Percentiles rank a stretch among this genome's conserved stretches.
Evolutionary conservation across 2,888 invertebrate species (phyloP).

Genomic region (Schizotus pectinicornis): DNA sequence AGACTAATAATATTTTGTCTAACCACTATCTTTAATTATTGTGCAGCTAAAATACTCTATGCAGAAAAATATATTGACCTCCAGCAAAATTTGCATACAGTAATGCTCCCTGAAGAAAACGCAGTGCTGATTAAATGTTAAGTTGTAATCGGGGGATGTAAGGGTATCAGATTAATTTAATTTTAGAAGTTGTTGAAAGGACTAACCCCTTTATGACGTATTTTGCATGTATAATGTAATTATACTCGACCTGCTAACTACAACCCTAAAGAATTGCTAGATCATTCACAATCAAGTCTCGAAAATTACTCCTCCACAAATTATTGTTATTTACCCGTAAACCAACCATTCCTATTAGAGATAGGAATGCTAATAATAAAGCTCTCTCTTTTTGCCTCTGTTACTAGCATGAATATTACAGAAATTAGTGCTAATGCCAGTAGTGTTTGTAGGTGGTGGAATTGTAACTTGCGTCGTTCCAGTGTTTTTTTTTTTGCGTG

Average conservation of each 20-base stretch:
- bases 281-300: slow-evolving; percentile 3
- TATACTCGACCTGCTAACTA: slow-evolving; percentile 11
- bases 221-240: slow-evolving; percentile 31
- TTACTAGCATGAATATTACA: no score
- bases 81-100: not conserved
- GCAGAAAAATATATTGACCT: no score
- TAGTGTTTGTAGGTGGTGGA: no score
- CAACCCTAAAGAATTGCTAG: slow-evolving; percentile 8
- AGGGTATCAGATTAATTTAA: slow-evolving; percentile 35
- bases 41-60: no score
- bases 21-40: no score
- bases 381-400: no score
- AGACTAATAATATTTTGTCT: no score
- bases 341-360: no score
- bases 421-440: no score
- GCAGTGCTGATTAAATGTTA: slow-evolving; percentile 6
- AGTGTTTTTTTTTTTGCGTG: slow-evolving; percentile 3
- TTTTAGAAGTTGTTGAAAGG: slow-evolving; percentile 31
- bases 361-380: no score
- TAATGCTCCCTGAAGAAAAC: not conserved
- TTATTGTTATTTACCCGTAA: not conserved
- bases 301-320: slow-evolving; percentile 8
- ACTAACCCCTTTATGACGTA: slow-evolving; percentile 25
- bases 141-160: slow-evolving; percentile 25
- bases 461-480: slow-evolving; percentile 1